These are phyloP conservation scores for Apotomis betuletana DNA, from an alignment of 2,888 invertebrate genomes.

Conservation along the genomic window DNA sequence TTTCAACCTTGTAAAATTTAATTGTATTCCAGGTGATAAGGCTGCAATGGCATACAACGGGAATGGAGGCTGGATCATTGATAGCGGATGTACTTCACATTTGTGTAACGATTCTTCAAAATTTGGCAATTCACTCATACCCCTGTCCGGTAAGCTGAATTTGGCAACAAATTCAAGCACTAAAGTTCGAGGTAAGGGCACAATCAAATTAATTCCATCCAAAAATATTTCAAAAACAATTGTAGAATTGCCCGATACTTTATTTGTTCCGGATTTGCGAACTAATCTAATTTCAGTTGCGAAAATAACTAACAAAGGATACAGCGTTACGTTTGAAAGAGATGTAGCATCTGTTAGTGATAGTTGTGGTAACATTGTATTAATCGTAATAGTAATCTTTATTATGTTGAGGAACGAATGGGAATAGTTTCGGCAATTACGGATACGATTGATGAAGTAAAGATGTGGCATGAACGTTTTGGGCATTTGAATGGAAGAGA, in stretches of 20 bases:
- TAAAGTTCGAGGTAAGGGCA: neutral
- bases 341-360: neutral
- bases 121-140: neutral
- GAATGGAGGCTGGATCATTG: slow-evolving; percentile 7
- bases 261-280: slow-evolving; percentile 6
- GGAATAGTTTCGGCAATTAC: neutral
- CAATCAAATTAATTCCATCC: slow-evolving; percentile 1
- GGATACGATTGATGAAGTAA: neutral
- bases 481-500: neutral
- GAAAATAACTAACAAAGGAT: neutral
- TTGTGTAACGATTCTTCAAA: slow-evolving; percentile 4
- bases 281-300: slow-evolving; percentile 1
- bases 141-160: neutral
- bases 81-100: slow-evolving; percentile 20
- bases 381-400: neutral
- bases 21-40: slow-evolving; percentile 15
- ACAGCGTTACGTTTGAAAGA: neutral
- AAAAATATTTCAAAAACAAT: slow-evolving; percentile 1
- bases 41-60: slow-evolving; percentile 10
- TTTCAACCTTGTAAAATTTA: slow-evolving; percentile 10
- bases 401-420: neutral
- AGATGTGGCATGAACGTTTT: neutral
- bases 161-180: slow-evolving; percentile 11
- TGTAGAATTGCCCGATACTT: neutral
- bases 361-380: neutral